A percentile compares a stretch with the other conserved stretches of the same genome.
Evolutionary conservation across 2,797 vertebrate genomes (phyloP).

Genomic region (Varecia variegata): DNA sequence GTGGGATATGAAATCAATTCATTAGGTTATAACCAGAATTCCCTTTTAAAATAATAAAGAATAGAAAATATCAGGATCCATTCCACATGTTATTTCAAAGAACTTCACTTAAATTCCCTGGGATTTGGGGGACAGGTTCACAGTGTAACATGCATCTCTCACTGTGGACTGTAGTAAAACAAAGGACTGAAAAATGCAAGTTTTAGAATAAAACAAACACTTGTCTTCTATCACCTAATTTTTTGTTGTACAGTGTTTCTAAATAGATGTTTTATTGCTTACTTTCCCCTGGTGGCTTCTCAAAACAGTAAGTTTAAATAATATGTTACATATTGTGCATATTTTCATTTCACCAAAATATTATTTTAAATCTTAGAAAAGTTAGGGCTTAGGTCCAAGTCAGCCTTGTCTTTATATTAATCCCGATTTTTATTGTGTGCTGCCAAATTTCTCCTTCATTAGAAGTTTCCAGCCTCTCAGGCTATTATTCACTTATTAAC

Average conservation of each 20-base stretch:
- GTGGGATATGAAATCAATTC: not conserved
- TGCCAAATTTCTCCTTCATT: not conserved
- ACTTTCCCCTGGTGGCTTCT: not conserved
- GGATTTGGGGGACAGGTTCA: accelerated
- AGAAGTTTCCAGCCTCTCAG: not conserved
- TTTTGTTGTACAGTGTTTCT: not conserved
- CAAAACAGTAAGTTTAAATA: not conserved
- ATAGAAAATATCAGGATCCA: not conserved
- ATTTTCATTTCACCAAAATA: not conserved
- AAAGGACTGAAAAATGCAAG: not conserved
- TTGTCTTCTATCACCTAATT: not conserved
- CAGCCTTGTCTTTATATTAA: not conserved
- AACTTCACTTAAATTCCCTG: not conserved
- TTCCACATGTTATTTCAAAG: not conserved
- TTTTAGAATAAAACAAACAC: not conserved
- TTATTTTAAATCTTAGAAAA: not conserved
- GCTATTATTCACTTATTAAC: not conserved
- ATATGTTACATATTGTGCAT: not conserved
- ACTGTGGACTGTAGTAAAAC: not conserved
- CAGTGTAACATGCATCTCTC: not conserved
- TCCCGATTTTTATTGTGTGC: not conserved
- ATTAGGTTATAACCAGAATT: not conserved
- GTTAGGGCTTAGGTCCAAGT: not conserved
- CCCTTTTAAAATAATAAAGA: not conserved
- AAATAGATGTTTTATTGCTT: not conserved